These are phyloP conservation scores for Micromys minutus DNA, from an alignment of 2,113 vertebrate species.

Conservation along the genomic window DNA sequence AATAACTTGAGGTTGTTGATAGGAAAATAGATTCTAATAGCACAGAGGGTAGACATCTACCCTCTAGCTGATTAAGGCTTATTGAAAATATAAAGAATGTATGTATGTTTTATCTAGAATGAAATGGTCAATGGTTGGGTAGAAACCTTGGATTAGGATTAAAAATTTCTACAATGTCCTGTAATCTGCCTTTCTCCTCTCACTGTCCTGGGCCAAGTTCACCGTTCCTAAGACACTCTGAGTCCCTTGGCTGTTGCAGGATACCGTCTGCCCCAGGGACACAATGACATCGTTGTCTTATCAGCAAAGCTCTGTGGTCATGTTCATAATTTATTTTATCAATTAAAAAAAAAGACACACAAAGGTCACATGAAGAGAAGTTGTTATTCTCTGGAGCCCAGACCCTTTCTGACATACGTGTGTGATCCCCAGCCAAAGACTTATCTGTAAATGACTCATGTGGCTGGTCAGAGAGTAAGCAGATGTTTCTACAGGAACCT, in stretches of 20 bases:
- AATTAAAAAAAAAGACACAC: not conserved
- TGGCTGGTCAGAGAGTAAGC: slow-evolving; percentile 57
- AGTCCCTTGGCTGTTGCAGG: not conserved
- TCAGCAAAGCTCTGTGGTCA: not conserved
- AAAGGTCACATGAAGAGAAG: not conserved
- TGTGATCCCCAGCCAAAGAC: slow-evolving; percentile 39
- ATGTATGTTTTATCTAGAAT: no score
- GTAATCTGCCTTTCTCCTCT: not conserved
- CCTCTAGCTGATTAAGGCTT: no score
- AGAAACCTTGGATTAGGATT: no score
- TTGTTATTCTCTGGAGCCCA: slow-evolving; percentile 34
- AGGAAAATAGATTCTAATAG: no score
- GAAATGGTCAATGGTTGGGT: no score
- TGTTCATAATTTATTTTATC: slow-evolving; percentile 35
- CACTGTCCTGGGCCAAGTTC: not conserved
- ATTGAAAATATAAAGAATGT: no score
- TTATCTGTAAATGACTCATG: slow-evolving; percentile 80
- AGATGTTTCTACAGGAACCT: slow-evolving; percentile 52
- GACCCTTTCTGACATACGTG: not conserved
- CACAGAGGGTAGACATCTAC: no score
- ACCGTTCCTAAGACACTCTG: not conserved
- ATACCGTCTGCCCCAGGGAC: not conserved
- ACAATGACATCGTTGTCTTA: not conserved
- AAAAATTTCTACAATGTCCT: not conserved
- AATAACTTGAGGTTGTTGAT: no score